phyloP scores from a whole-genome alignment of 2,113 vertebrate genomes.

The Aphyosemion australe region DNA sequence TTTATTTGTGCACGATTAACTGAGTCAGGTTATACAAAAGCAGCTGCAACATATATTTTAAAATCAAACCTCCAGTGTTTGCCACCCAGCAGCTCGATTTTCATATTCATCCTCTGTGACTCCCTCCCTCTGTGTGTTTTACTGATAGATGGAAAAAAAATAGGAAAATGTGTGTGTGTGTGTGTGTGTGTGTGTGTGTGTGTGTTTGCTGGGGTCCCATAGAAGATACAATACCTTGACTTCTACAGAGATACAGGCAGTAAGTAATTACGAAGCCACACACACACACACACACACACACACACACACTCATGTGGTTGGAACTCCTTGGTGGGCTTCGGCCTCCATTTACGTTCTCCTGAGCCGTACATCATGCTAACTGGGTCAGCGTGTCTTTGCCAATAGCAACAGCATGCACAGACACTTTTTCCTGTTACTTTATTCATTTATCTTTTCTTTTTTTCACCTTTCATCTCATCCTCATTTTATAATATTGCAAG shows the following conservation, averaged over 20 bases:
- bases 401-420: constrained; percentile 34
- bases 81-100: constrained; percentile 30
- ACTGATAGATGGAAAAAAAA: constrained; percentile 26
- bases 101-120: constrained; percentile 19
- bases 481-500: neutral
- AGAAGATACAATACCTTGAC: constrained; percentile 32
- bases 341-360: constrained; percentile 37
- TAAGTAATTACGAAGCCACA: constrained; percentile 40
- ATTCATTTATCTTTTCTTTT: constrained; percentile 5
- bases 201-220: constrained; percentile 7
- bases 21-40: neutral
- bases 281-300: constrained; percentile 25
- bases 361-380: constrained; percentile 61
- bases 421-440: constrained; percentile 13
- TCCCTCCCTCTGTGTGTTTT: constrained; percentile 36
- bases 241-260: constrained; percentile 26
- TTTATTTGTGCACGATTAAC: neutral
- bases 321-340: constrained; percentile 49
- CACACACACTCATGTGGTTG: constrained; percentile 21
- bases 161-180: neutral
- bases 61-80: neutral
- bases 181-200: neutral
- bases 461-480: neutral
- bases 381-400: constrained; percentile 74
- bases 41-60: neutral